Evolutionary conservation across 2,113 vertebrate genomes (phyloP).

Genomic region (Aphelocoma coerulescens): DNA sequence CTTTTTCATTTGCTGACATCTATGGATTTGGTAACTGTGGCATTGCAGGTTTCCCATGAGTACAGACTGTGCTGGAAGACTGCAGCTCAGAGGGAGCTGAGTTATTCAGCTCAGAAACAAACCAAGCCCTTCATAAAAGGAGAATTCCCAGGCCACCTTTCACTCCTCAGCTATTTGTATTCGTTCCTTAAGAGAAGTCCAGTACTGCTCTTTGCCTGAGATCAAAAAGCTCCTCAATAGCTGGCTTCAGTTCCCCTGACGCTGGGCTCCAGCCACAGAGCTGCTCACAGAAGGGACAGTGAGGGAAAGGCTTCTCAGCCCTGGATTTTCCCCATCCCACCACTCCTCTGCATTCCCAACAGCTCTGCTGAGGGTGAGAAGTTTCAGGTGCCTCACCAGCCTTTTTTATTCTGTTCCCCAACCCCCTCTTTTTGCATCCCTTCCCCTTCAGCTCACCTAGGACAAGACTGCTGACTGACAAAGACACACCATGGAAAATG

Average conservation of each 20-base stretch:
- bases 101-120: conserved; percentile 17
- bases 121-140: conserved; percentile 4
- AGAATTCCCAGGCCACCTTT: conserved; percentile 31
- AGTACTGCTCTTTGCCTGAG: neutral
- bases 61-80: neutral
- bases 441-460: neutral
- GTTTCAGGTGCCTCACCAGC: neutral
- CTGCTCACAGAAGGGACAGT: neutral
- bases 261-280: neutral
- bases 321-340: neutral
- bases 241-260: neutral
- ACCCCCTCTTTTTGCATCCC: neutral
- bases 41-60: neutral
- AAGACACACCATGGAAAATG: neutral
- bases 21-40: neutral
- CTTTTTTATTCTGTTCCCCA: neutral
- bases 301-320: neutral
- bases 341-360: neutral
- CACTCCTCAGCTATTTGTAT: conserved; percentile 36
- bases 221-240: conserved; percentile 28
- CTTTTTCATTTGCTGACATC: neutral
- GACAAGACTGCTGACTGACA: neutral
- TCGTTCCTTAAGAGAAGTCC: conserved; percentile 18
- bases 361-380: neutral
- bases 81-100: neutral